A percentile compares a stretch with the other conserved stretches of the same genome.
Evolutionary conservation across 2,113 vertebrate genomes (phyloP).

Genomic region (Hippocampus mohnikei): DNA sequence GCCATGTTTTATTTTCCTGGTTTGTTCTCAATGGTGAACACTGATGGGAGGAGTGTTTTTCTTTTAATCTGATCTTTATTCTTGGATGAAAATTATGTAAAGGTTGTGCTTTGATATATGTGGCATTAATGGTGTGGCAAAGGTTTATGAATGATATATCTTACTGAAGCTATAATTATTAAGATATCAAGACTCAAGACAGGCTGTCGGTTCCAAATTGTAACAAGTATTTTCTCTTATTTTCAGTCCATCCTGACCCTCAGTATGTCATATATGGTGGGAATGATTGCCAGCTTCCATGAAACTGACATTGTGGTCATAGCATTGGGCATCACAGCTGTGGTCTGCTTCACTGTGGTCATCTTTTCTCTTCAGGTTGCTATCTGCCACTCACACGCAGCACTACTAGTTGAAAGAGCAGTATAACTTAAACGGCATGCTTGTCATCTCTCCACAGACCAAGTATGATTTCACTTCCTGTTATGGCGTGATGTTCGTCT

Average conservation of each 20-base stretch:
- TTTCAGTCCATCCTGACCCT: conserved; percentile 85
- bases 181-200: too few relatives aligned
- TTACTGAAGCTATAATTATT: too few relatives aligned
- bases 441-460: conserved; percentile 69
- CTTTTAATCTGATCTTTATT: background rate
- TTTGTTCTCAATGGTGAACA: background rate
- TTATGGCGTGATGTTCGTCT: conserved; percentile 85
- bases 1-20: conserved; percentile 4
- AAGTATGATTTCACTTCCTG: conserved; percentile 96
- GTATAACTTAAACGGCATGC: background rate
- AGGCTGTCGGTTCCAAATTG: too few relatives aligned
- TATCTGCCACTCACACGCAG: background rate
- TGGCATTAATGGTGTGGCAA: too few relatives aligned
- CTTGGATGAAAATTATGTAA: background rate
- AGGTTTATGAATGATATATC: too few relatives aligned
- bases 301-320: conserved; percentile 86
- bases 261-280: conserved; percentile 95
- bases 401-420: background rate
- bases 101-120: background rate
- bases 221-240: conserved; percentile 2
- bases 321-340: conserved; percentile 89
- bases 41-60: background rate
- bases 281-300: conserved; percentile 92
- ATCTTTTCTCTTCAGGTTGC: conserved; percentile 91
- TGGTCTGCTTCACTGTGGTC: conserved; percentile 89